A percentile compares a stretch with the other conserved stretches of the same genome.
Conservation (phyloP, 2,113 vertebrate genomes). For the Psilopsiagon aymara region DNA sequence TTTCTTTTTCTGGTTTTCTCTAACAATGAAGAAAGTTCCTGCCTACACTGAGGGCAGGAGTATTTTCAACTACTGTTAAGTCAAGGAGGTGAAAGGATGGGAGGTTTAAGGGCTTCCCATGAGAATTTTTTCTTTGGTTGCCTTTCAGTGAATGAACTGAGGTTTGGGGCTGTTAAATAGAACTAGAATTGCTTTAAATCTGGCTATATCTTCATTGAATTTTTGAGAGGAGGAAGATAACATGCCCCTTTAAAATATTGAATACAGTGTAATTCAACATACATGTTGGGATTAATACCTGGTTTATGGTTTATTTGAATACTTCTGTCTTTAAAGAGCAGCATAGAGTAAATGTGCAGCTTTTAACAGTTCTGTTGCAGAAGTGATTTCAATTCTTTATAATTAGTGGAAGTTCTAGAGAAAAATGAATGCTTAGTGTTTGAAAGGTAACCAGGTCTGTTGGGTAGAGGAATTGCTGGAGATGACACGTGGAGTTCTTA, state of each 20-base stretch:
- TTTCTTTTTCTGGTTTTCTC: not conserved
- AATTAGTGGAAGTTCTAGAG: not conserved
- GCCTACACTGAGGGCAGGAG: not conserved
- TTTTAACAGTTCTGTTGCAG: not conserved
- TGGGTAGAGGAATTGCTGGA: not conserved
- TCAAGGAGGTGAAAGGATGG: not conserved
- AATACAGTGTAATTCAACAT: not conserved
- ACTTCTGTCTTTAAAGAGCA: not conserved
- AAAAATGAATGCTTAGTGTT: not conserved
- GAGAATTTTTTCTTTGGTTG: not conserved
- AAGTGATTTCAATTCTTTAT: not conserved
- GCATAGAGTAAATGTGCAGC: not conserved
- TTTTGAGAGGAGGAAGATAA: not conserved
- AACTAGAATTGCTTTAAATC: not conserved
- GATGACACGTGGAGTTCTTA: not conserved
- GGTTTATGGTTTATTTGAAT: not conserved
- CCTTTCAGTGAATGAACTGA: not conserved
- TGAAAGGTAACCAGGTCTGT: not conserved
- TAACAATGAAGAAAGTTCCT: not conserved
- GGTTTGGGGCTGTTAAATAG: not conserved
- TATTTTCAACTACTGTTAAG: not conserved
- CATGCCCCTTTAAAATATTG: not conserved
- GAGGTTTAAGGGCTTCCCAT: not conserved
- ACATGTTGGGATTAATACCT: not conserved
- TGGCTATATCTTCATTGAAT: not conserved